These are phyloP conservation scores for Mycetomoellerius zeteki DNA, from an alignment of 1,140 invertebrate genomes.

Conservation along the genomic window DNA sequence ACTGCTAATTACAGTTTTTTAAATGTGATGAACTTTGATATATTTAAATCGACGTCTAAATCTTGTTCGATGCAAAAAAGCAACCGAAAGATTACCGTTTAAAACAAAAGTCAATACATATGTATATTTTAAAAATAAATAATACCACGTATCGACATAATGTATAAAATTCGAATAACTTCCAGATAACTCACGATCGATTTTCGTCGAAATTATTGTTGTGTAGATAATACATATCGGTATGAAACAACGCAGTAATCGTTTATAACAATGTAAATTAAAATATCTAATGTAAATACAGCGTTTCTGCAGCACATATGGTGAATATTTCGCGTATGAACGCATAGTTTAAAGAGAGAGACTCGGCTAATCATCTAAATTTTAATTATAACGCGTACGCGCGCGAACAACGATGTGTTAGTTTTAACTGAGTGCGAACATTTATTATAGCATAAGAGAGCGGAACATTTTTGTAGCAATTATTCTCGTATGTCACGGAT, in stretches of 20 bases:
- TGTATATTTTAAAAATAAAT: constrained; percentile 25
- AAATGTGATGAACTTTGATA: constrained; percentile 9
- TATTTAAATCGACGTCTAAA: background rate
- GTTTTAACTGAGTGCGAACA: background rate
- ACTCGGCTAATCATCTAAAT: background rate
- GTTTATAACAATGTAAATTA: constrained; percentile 15
- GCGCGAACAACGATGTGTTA: constrained; percentile 17
- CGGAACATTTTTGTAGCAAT: constrained; percentile 16
- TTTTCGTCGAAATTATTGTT: constrained; percentile 8
- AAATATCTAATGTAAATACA: constrained; percentile 24
- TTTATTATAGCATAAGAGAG: background rate
- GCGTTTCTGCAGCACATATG: background rate
- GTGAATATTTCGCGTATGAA: constrained; percentile 18
- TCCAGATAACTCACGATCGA: background rate
- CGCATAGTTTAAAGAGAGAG: background rate
- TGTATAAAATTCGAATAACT: constrained; percentile 22
- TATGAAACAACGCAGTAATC: constrained; percentile 14
- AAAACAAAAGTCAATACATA: constrained; percentile 23
- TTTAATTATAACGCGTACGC: constrained; percentile 12
- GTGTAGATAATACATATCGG: background rate
- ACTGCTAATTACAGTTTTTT: background rate
- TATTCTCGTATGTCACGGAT: constrained; percentile 17
- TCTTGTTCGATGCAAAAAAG: constrained; percentile 2
- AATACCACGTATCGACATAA: constrained; percentile 7
- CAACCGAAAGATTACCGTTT: constrained; percentile 20